Evolutionary conservation across 2,113 vertebrate genomes (phyloP), one percentile per base, ranked within the genome.

Genomic region (Callorhinus ursinus): DNA sequence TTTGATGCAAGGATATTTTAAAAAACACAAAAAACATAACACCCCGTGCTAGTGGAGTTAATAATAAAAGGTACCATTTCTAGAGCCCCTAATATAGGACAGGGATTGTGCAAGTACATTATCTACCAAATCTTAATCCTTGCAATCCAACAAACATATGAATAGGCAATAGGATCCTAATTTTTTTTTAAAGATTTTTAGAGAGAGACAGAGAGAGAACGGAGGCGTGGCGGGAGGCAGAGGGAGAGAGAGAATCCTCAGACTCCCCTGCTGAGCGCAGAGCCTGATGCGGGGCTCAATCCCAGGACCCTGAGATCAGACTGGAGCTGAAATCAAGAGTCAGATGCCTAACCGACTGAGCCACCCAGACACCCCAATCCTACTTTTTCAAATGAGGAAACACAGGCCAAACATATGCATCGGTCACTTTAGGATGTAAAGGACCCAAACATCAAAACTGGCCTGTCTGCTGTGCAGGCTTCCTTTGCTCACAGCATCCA

Each of bases 361-460:
- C 67, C 33, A 10, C 67, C 33, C 8, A 36, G 67, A 16, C 6
- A 18, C 33, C 67, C 67, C 8, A 36, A 46, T 39, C 26, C 69
- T 74, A 46, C 92, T 77, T 84, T 83, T 97, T 96, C 87, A 94
- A 81, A 96, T 42, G 90, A 97, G 33, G 55, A 88, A 95, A 93
- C 51, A 21, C 42, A 95, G 51, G 67, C 7, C 79, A 61, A 97
- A 88, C 2, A n/a, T 15, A 9, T 22, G 42, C 86, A 24, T 19
- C 79, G 42, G 63, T n/a, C 16, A 51, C 65, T 22, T 28, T 67
- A 81, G 63, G 74, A 79, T 84, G 31, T 31, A 3, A 79, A 96
- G 53, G 57, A n/a, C 15, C 19, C 10, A 82, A n/a, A 63, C 19
- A 21, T 57, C 36, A 94, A 77, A 76, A 63, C 12, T 4, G 3